Evolutionary conservation across 2,888 invertebrate species (phyloP), one percentile per base, ranked within the genome.

Genomic region (Lamproptera curius): DNA sequence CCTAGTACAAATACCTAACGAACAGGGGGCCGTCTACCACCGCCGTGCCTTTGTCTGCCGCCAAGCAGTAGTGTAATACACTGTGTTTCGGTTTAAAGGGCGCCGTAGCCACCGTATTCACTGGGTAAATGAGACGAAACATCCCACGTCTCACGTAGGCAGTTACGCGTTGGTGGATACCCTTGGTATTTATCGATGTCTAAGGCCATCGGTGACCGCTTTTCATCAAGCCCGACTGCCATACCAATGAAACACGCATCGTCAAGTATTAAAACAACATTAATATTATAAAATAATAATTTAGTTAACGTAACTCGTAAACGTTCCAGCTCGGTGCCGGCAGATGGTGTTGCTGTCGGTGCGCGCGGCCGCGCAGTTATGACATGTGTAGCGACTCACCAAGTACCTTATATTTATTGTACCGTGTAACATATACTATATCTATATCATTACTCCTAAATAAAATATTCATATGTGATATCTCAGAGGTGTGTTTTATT

Each of bases 321-420:
- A n/a, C 73, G 74, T 88, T 76, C 31, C 88, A 78, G 90, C 73
- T 70, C 65, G 88, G 62, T 89, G 85, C 70, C 88, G 89, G 49
- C 89, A 82, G 65, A 76, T 87, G 74, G 89, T 90, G 73, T 79
- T 89, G 62, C 68, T 89, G 65, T 90, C 90, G 42, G 89, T 92
- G 69, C 90, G 90, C 65, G 61, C 62, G 47, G 58, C 72, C 58
- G 64, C 70, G 61, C 73, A 90, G 73, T 93, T 93, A 84, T 88
- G 88, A 88, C 85, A 62, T 62, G 82, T 67, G 74, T 79, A 75
- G 73, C 70, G 67, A 62, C 60, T 77, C 82, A 82, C 84, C 70
- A 62, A 76, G 84, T 82, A 86, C 85, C 85, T 83, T 83, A 79
- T 81, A 84, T 86, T 84, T 86, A 85, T 85, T 85, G 74, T 80